phyloP scores from a whole-genome alignment of 92 coral and sea anemone genomes.

The Diadumene lineata region DNA sequence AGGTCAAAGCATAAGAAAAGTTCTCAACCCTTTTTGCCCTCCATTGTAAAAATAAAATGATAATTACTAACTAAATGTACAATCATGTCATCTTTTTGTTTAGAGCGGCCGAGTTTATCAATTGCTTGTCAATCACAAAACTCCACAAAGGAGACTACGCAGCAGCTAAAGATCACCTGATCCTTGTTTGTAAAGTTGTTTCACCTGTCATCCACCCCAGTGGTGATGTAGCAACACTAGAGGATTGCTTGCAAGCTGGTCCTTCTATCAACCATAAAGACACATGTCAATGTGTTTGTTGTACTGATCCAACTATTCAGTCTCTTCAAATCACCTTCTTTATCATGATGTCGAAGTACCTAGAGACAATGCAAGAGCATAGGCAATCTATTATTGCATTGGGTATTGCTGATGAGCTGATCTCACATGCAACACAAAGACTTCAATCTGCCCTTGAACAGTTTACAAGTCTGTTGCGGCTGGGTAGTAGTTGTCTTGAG shows the following conservation, averaged over 20 bases:
- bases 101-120: conserved; percentile 68
- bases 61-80: neutral
- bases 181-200: conserved; percentile 41
- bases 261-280: conserved; percentile 55
- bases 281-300: conserved; percentile 56
- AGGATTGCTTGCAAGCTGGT: conserved; percentile 38
- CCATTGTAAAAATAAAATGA: too few relatives aligned
- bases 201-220: conserved; percentile 37
- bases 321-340: conserved; percentile 37
- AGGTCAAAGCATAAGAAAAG: too few relatives aligned
- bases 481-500: conserved; percentile 15
- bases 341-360: conserved; percentile 48
- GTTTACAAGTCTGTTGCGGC: conserved; percentile 33
- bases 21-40: too few relatives aligned
- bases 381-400: conserved; percentile 36
- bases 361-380: conserved; percentile 35
- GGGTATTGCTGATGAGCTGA: conserved; percentile 50
- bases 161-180: conserved; percentile 52
- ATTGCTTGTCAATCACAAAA: conserved; percentile 60
- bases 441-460: conserved; percentile 39
- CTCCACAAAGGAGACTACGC: conserved; percentile 57
- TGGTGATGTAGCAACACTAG: conserved; percentile 16
- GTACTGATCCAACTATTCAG: conserved; percentile 70
- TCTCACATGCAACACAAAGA: conserved; percentile 38
- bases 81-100: neutral